Base-by-base conservation (phyloP, 1,140 invertebrate genomes). In the Geopemphigus sp. region DNA sequence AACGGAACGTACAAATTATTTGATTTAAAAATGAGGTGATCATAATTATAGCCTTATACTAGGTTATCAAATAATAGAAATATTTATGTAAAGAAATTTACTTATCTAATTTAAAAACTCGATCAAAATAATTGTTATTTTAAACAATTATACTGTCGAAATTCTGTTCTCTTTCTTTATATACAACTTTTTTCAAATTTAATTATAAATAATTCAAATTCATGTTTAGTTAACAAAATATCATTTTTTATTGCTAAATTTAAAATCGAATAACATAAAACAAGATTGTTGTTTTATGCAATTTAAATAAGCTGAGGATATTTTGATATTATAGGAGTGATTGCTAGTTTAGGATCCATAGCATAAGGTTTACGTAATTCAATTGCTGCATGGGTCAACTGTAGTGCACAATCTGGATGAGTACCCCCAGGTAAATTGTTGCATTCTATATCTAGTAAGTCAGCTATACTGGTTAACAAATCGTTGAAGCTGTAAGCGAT, bases 401-500 rank as follows among this genome's bases (percentile, higher is more conserved):
- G 95, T 53, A 97, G 84, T 1, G 94, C 91, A 84, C 94, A 95
- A 83, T 97, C 95, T 0, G 93, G 93, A 85, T 95, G 92, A 26
- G 94, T 89, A 81, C 88, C 89, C 14, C 89, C 88, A 1, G 94
- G 91, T 80, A 98, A 87, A 59, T 93, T 85, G 1, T 91, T 90
- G 83, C 94, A 95, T 85, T 98, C 97, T 70, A 95, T 89, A 83
- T 98, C 96, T 80, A 98, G 88, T 81, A 98, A 92, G 59, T 87
- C 87, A 0, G 93, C 92, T 74, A 94, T 86, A 12, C 91, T 92
- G 80, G 91, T 91, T 1, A 95, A 85, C 22, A 94, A 85, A 81
- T 94, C 92, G 0, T 92, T 87, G 85, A 97, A 97, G 11, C 96
- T 96, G 82, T 97, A 90, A 0, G 94, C 92, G 22, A 98, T 88